These are phyloP conservation scores for Aspidapion aeneum DNA, from an alignment of 2,888 invertebrate species.

Conservation along the genomic window DNA sequence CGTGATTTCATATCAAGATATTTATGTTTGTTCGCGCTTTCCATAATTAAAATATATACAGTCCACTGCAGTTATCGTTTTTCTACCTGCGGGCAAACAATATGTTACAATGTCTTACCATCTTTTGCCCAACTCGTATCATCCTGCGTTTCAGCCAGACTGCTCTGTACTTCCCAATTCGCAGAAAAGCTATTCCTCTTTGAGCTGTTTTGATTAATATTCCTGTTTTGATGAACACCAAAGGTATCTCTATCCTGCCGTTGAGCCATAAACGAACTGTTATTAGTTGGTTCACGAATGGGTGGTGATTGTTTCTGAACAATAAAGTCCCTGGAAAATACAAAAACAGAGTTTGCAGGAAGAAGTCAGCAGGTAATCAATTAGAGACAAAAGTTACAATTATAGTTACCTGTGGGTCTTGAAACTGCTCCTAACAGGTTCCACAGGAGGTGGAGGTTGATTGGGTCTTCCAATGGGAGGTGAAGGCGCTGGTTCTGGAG, in stretches of 20 bases:
- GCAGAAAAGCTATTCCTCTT: slow-evolving; percentile 48
- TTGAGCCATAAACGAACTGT: slow-evolving; percentile 59
- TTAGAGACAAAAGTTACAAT: too few relatives aligned
- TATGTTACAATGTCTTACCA: too few relatives aligned
- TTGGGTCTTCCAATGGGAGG: slow-evolving; percentile 56
- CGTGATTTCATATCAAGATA: too few relatives aligned
- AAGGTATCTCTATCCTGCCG: slow-evolving; percentile 70
- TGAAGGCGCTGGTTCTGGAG: slow-evolving; percentile 57
- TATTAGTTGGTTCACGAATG: slow-evolving; percentile 6
- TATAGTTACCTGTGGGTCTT: slow-evolving; percentile 22
- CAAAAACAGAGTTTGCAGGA: background rate
- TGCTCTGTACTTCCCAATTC: slow-evolving; percentile 47
- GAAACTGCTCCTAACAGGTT: slow-evolving; percentile 49
- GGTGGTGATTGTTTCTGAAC: slow-evolving; percentile 13
- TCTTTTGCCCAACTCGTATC: slow-evolving; percentile 53
- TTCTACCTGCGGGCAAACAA: too few relatives aligned
- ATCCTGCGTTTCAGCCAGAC: slow-evolving; percentile 44
- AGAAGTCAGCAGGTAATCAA: background rate
- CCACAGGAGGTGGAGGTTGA: slow-evolving; percentile 65
- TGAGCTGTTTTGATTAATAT: slow-evolving; percentile 40
- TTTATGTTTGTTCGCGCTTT: too few relatives aligned
- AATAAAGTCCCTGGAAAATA: slow-evolving; percentile 18
- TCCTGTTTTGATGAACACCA: slow-evolving; percentile 64
- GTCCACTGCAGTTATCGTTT: too few relatives aligned
- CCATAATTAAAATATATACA: too few relatives aligned